phyloP scores from a whole-genome alignment of 2,888 invertebrate species.

The Pecten maximus region DNA sequence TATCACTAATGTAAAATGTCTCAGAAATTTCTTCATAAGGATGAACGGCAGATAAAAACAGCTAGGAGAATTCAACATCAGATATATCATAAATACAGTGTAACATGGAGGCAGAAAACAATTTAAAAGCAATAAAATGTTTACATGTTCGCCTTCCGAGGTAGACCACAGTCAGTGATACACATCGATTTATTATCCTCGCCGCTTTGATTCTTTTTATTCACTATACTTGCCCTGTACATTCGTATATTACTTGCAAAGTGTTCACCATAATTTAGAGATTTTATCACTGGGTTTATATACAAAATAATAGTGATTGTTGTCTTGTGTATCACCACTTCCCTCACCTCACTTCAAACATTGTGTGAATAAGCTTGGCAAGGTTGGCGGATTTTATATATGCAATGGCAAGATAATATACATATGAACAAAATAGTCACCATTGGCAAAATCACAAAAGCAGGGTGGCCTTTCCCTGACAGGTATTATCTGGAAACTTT shows the following conservation, averaged over 20 bases:
- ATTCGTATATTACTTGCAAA: not conserved
- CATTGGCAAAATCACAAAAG: conserved; percentile 9
- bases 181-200: not conserved
- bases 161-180: not conserved
- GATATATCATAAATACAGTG: not conserved
- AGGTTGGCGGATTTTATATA: not conserved
- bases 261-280: not conserved
- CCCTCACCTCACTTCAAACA: conserved; percentile 10
- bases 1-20: not conserved
- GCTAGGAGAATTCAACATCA: not conserved
- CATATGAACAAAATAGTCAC: not conserved
- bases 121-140: conserved; percentile 22
- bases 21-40: not conserved
- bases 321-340: conserved; percentile 22
- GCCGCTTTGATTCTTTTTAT: not conserved
- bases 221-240: not conserved
- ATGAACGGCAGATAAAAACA: not conserved
- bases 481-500: conserved; percentile 5
- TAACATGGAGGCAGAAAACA: conserved; percentile 14
- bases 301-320: conserved; percentile 15
- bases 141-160: not conserved
- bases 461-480: conserved; percentile 11
- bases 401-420: not conserved
- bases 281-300: not conserved
- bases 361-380: conserved; percentile 11